These are phyloP conservation scores for Entomobrya multifasciata DNA, from an alignment of 2,888 invertebrate genomes.

Conservation along the genomic window DNA sequence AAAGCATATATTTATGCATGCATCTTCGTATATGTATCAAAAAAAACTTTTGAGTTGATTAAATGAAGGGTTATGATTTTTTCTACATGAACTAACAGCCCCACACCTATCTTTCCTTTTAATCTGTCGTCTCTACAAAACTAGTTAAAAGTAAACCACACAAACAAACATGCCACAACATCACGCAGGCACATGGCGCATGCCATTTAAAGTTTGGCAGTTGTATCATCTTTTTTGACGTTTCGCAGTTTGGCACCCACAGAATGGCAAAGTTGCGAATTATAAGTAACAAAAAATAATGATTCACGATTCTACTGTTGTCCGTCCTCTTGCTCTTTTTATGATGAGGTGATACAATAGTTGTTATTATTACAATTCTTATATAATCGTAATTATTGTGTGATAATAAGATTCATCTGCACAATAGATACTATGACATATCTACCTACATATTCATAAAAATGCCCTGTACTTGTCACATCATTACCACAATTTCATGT, in stretches of 20 bases:
- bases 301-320: not conserved
- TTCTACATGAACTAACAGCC: no score
- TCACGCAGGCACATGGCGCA: not conserved
- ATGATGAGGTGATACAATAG: not conserved
- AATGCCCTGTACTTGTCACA: slow-evolving; percentile 21
- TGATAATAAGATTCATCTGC: no score
- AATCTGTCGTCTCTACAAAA: not conserved
- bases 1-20: slow-evolving; percentile 33
- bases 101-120: no score
- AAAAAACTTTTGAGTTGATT: slow-evolving; percentile 8
- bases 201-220: slow-evolving; percentile 21
- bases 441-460: not conserved
- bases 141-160: not conserved
- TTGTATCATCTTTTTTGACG: not conserved
- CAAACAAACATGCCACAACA: not conserved
- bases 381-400: slow-evolving; percentile 27
- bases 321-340: not conserved
- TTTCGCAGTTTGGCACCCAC: not conserved
- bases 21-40: not conserved
- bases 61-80: slow-evolving; percentile 34
- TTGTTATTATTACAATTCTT: not conserved
- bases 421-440: slow-evolving; percentile 14
- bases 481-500: not conserved
- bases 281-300: not conserved
- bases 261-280: slow-evolving; percentile 2